phyloP scores from a whole-genome alignment of 2,888 invertebrate species.

The Dilophus febrilis region DNA sequence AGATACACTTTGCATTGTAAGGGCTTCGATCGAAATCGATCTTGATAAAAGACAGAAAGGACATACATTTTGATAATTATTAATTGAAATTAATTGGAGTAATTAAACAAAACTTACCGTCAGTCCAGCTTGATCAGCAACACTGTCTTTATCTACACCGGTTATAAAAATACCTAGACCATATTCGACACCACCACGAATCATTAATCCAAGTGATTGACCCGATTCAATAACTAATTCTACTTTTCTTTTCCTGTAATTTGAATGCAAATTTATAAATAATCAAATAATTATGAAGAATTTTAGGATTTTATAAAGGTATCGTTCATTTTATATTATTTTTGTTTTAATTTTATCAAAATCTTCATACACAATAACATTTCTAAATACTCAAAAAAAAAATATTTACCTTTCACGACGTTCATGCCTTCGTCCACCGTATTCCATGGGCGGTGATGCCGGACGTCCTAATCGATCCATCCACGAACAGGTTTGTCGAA shows the following conservation, averaged over 20 bases:
- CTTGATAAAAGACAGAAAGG: too few species aligned
- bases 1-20: too few species aligned
- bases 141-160: constrained; percentile 85
- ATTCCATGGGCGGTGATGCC: constrained; percentile 63
- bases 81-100: too few species aligned
- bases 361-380: too few species aligned
- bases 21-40: too few species aligned
- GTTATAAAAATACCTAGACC: constrained; percentile 92
- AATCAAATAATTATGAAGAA: background rate
- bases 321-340: too few species aligned
- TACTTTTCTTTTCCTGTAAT: constrained; percentile 39
- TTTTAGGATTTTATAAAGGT: background rate
- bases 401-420: constrained; percentile 25
- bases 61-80: too few species aligned
- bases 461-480: constrained; percentile 83
- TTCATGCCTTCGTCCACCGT: constrained; percentile 29
- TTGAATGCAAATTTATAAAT: too few species aligned
- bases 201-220: constrained; percentile 84
- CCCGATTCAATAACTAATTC: constrained; percentile 79
- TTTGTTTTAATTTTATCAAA: too few species aligned
- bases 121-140: constrained; percentile 78
- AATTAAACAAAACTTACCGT: too few species aligned
- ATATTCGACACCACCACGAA: constrained; percentile 86
- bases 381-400: too few species aligned
- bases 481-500: constrained; percentile 78